These are phyloP conservation scores for Pampus argenteus DNA, from an alignment of 2,797 vertebrate genomes.

Conservation along the genomic window DNA sequence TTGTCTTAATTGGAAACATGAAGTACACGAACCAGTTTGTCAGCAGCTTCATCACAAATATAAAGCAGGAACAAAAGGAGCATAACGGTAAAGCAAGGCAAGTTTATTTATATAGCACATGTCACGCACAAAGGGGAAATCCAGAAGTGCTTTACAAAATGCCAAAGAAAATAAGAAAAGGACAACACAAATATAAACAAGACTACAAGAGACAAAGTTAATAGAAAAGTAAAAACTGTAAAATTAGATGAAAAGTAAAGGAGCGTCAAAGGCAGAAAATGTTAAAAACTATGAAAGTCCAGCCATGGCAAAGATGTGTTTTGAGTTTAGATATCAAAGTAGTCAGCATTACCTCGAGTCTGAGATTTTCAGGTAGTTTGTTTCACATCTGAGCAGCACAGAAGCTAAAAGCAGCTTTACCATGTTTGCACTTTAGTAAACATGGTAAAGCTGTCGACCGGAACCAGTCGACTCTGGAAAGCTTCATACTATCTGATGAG, in stretches of 20 bases:
- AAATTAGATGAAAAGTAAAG: background rate
- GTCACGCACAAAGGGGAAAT: too few species aligned
- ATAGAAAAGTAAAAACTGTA: background rate
- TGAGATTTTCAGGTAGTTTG: too few species aligned
- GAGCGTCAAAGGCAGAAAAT: too few species aligned
- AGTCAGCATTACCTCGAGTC: too few species aligned
- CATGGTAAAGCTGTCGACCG: background rate
- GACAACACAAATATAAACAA: background rate
- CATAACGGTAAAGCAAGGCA: background rate
- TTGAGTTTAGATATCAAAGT: too few species aligned
- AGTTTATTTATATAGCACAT: too few species aligned
- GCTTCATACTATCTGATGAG: background rate
- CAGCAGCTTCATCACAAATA: background rate
- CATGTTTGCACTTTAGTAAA: too few species aligned
- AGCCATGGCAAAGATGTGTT: background rate
- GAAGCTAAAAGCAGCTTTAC: too few species aligned
- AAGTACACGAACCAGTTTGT: background rate
- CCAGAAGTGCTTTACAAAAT: background rate
- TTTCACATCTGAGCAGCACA: too few species aligned
- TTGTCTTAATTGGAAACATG: slow-evolving; percentile 13
- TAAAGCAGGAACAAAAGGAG: background rate
- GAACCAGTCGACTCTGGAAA: background rate
- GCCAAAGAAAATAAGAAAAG: background rate
- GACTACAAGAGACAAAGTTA: too few species aligned
- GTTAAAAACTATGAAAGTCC: too few species aligned